Percentiles rank a stretch among this genome's conserved stretches.
These are phyloP conservation scores for Oreortyx pictus DNA, from an alignment of 2,797 vertebrate genomes.

Conservation along the genomic window DNA sequence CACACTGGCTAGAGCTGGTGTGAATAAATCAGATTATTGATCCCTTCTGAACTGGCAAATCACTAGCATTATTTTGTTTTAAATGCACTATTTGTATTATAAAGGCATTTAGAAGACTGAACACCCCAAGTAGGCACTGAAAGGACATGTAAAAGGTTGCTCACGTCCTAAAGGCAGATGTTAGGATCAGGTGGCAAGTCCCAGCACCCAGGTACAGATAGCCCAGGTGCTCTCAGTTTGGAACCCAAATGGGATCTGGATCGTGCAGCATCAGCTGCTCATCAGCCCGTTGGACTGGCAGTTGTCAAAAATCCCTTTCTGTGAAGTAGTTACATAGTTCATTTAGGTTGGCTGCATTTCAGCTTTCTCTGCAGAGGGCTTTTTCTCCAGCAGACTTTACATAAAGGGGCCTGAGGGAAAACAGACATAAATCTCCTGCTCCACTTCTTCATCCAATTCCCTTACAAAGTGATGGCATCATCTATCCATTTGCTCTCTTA, in stretches of 20 bases:
- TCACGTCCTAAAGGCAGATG: neutral
- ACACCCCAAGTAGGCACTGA: fast-evolving
- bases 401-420: neutral
- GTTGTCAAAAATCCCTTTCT: neutral
- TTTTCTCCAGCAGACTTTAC: neutral
- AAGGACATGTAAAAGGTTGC: neutral
- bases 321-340: fast-evolving
- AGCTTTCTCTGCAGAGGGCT: neutral
- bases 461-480: neutral
- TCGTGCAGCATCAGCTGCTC: neutral
- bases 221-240: neutral
- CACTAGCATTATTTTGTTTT: neutral
- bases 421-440: neutral
- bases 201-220: neutral
- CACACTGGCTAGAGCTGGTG: neutral
- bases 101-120: neutral
- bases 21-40: neutral
- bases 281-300: neutral
- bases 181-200: neutral
- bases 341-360: too few species aligned
- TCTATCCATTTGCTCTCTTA: neutral
- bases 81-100: neutral
- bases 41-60: constrained; percentile 1
- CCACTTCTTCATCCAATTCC: neutral
- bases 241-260: fast-evolving